Base-by-base conservation (phyloP, 2,888 invertebrate species). In the Plusia festucae region DNA sequence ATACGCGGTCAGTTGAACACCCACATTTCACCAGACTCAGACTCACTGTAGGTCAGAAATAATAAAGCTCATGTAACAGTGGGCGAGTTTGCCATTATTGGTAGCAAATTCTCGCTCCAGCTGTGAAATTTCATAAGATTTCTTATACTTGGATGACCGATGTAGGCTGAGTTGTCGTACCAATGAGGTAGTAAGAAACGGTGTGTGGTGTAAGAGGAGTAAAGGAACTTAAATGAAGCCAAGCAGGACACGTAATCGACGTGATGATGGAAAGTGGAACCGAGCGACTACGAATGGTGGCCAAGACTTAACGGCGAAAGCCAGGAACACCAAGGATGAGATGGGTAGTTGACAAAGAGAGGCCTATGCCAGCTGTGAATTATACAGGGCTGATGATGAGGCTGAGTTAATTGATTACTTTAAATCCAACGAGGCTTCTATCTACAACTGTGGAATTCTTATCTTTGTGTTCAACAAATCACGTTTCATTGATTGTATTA, bases 381-480 rank as follows among this genome's bases (percentile, higher is more conserved):
- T n/a, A n/a, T n/a, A n/a, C n/a, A n/a, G n/a, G n/a, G n/a, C n/a
- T n/a, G 24, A 24, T 5, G 24, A 3, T 3, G 2, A 24, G 5
- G 3, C 40, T 15, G 40, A 40, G 13, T 15, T 15, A 2, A 15
- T 34, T 34, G 34, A 40, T 40, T 40, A 6, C 2, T 24, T 24
- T 5, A 5, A n/a, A 34, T 6, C n/a, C 40, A 40, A 6, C 40
- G 40, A 40, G 5, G 40, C 3, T 40, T n/a, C n/a, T n/a, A 40
- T 1, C 0, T 6, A 0, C n/a, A 4, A 40, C 40, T n/a, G 15
- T 40, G 15, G 40, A n/a, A 40, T 40, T 40, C 40, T 40, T n/a
- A 6, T n/a, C 40, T 40, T 40, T 40, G 46, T 49, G 18, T 18
- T 20, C 20, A 49, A 49, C 46, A 49, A 46, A 49, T 49, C 46